Conservation (phyloP, 92 coral and sea anemone genomes). For the Anthopleura xanthogrammica region DNA sequence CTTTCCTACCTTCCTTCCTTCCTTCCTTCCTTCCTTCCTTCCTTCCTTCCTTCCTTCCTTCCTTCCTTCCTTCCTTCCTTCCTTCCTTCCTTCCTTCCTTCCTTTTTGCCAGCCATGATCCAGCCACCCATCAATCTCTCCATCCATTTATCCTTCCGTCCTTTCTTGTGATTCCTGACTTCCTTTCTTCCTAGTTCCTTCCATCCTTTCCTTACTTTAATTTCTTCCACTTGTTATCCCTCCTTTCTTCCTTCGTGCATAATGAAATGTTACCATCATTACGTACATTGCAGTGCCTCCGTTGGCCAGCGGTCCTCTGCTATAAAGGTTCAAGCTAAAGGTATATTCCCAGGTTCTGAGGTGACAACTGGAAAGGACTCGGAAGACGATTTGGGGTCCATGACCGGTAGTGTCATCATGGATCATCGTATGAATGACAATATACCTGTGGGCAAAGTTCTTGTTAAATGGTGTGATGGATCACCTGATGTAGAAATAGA, state of each 20-base stretch:
- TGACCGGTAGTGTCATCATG: not conserved
- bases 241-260: too few species aligned
- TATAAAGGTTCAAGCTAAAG: not conserved
- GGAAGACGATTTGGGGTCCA: not conserved
- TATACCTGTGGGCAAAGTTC: not conserved
- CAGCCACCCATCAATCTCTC: too few species aligned
- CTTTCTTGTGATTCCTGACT: too few species aligned
- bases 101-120: too few species aligned
- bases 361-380: not conserved
- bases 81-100: too few species aligned
- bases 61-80: too few species aligned
- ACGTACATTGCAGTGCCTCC: not conserved
- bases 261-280: not conserved
- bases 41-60: too few species aligned
- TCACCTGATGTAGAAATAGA: not conserved
- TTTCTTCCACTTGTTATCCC: too few species aligned
- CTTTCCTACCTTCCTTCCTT: fast-evolving
- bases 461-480: not conserved
- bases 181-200: too few species aligned
- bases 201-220: too few species aligned
- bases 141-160: too few species aligned
- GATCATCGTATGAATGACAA: not conserved
- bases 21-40: too few species aligned
- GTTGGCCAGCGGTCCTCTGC: not conserved
- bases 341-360: not conserved